Base-by-base conservation (phyloP, 2,113 vertebrate species). In the Candoia aspera region DNA sequence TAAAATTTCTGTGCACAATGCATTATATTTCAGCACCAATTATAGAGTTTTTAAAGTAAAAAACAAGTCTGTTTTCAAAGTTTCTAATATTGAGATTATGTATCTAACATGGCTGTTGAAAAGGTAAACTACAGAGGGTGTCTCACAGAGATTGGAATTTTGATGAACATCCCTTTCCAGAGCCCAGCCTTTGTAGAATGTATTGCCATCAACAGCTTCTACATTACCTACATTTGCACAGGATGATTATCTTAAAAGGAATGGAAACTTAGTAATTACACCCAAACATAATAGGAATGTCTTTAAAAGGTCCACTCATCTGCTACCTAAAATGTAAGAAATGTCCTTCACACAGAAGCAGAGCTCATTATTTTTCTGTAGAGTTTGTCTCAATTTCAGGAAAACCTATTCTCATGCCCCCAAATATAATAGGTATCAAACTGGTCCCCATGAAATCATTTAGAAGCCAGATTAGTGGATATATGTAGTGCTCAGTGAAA, bases 41-140 rank as follows among this genome's bases (percentile, higher is more conserved):
- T 42, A 4, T 10, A n/a, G 79, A 87, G 53, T 49, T 37, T 87
- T 83, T n/a, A 59, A 60, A 53, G 23, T 33, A 54, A 88, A 54
- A 42, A 83, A 58, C 0, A 68, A 0, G 85, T 37, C 95, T 26
- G 84, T 8, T 91, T 96, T 94, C 55, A 93, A 87, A 91, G 0
- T 33, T 49, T 86, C 11, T 92, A 19, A 92, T 5, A 23, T n/a
- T 94, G 83, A 84, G 84, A 86, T 37, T 86, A 13, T 59, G 89
- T 91, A 64, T 91, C 24, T 90, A 86, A 86, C 54, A 12, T 1
- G 23, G 2, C 54, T 93, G 4, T 88, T 94, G 91, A 87, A 94
- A 88, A 89, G 53, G 55, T 13, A 10, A 95, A 23, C 2, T 90
- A 33, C 83, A 93, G 94, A 84, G 90, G 64, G 54, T 19, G 42